phyloP scores from a whole-genome alignment of 2,113 vertebrate genomes.

The Cygnus atratus region DNA sequence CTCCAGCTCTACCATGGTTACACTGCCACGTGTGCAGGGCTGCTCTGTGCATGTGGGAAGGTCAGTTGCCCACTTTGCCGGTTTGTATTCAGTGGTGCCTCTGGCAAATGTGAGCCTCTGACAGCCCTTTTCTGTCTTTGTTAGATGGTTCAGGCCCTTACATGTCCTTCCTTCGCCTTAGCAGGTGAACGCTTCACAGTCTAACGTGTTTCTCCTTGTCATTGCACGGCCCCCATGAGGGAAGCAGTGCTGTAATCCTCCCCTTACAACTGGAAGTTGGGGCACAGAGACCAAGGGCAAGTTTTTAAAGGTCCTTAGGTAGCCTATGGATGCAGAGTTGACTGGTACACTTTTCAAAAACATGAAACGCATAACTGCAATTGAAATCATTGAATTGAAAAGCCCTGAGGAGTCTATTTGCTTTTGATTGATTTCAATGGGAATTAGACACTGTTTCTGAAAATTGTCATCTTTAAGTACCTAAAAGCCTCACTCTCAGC shows the following conservation, averaged over 20 bases:
- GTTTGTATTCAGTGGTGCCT: background rate
- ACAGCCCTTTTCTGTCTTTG: background rate
- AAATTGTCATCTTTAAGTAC: background rate
- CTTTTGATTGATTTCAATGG: constrained; percentile 25
- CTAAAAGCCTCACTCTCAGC: background rate
- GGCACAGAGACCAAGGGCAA: background rate
- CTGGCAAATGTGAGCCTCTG: background rate
- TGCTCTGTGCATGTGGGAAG: background rate
- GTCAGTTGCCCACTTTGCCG: background rate
- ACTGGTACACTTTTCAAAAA: background rate
- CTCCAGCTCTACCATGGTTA: background rate
- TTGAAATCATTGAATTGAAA: constrained; percentile 9
- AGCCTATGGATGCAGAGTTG: background rate
- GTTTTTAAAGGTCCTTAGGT: background rate
- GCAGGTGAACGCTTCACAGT: background rate
- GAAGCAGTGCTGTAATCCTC: background rate
- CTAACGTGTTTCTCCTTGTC: background rate
- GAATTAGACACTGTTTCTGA: constrained; percentile 37
- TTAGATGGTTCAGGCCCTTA: background rate
- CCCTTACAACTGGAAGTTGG: background rate
- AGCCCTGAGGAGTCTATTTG: background rate
- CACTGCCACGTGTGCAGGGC: fast-evolving
- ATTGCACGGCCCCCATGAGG: background rate
- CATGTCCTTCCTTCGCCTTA: background rate
- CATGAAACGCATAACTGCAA: background rate